phyloP scores from a whole-genome alignment of 2,113 vertebrate species.

The Ctenodactylus gundi region DNA sequence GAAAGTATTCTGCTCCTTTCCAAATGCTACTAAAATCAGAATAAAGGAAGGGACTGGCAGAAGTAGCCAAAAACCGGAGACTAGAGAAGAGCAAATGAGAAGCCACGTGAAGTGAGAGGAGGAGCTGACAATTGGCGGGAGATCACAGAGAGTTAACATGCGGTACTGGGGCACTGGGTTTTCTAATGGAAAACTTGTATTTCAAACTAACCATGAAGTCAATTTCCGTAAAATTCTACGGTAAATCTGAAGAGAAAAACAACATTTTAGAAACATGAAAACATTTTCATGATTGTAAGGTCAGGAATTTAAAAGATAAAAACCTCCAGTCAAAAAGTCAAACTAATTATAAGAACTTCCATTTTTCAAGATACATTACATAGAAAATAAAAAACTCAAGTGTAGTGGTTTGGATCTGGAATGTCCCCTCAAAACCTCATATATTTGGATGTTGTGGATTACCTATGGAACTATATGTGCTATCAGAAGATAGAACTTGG shows the following conservation, averaged over 20 bases:
- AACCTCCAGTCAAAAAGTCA: background rate
- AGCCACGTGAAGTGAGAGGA: background rate
- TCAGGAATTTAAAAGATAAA: background rate
- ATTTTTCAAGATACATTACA: background rate
- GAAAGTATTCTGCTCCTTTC: background rate
- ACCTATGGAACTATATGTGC: no score
- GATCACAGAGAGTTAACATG: background rate
- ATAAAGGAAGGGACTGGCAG: background rate
- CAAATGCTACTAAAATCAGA: constrained; percentile 31
- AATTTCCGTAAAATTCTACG: background rate
- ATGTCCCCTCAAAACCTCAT: no score
- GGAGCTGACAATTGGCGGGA: background rate
- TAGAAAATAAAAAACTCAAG: background rate
- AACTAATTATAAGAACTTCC: background rate
- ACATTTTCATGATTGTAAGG: background rate
- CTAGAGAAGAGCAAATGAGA: background rate
- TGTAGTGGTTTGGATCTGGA: no score
- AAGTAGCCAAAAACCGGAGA: background rate
- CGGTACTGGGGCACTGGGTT: background rate
- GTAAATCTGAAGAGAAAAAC: constrained; percentile 4
- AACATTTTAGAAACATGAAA: background rate
- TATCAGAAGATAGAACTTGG: no score
- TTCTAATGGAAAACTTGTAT: background rate
- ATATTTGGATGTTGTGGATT: no score
- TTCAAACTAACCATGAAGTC: background rate